A percentile compares a stretch with the other conserved stretches of the same genome.
Evolutionary conservation across 2,888 invertebrate genomes (phyloP).

Genomic region (Caenorhabditis parvicauda): DNA sequence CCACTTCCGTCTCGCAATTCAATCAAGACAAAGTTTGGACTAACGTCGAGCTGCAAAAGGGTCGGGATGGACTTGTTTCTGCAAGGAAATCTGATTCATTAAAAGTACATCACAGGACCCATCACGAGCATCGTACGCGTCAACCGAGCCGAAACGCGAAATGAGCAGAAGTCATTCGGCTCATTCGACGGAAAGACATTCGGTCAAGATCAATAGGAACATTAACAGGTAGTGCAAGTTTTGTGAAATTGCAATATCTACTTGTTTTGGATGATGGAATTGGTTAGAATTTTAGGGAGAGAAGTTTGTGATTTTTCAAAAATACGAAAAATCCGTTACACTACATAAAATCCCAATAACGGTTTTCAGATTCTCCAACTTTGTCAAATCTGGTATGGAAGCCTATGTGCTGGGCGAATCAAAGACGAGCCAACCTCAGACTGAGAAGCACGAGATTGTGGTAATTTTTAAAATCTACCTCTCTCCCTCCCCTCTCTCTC

Average conservation of each 20-base stretch:
- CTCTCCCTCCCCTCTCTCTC: too few relatives aligned
- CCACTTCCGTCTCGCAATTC: too few relatives aligned
- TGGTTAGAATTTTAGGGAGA: too few relatives aligned
- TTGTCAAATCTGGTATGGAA: slow-evolving; percentile 86
- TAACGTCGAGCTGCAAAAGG: too few relatives aligned
- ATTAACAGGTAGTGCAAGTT: slow-evolving; percentile 21
- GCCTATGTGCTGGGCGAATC: slow-evolving; percentile 80
- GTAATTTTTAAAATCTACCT: slow-evolving; percentile 11
- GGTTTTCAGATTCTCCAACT: slow-evolving; percentile 74
- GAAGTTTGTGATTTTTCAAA: too few relatives aligned
- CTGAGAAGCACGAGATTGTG: slow-evolving; percentile 52
- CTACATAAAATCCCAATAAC: not conserved
- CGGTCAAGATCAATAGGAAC: slow-evolving; percentile 32
- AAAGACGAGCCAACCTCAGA: slow-evolving; percentile 63
- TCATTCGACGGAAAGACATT: slow-evolving; percentile 20
- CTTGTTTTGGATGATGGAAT: not conserved
- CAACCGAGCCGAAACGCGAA: slow-evolving; percentile 13
- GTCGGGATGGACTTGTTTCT: too few relatives aligned
- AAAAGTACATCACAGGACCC: slow-evolving; percentile 21
- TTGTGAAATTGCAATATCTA: too few relatives aligned
- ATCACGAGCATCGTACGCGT: not conserved
- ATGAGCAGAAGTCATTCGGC: slow-evolving; percentile 32
- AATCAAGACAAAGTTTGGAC: too few relatives aligned
- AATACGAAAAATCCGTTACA: not conserved
- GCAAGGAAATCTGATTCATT: too few relatives aligned